phyloP scores from a whole-genome alignment of 2,797 vertebrate species.

The Atherinosoma microstoma region DNA sequence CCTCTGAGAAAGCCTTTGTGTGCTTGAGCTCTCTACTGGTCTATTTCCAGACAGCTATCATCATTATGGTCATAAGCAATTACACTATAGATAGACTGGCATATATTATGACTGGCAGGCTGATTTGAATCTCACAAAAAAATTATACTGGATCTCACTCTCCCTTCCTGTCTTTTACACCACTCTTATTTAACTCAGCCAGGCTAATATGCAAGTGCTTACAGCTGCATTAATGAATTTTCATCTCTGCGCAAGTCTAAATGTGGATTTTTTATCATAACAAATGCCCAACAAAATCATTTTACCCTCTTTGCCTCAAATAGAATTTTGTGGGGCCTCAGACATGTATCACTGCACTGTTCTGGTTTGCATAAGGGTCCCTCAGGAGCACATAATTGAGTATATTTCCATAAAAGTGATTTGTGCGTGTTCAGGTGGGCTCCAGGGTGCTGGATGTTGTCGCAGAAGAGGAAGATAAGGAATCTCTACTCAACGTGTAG shows the following conservation, averaged over 20 bases:
- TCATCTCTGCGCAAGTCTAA: slow-evolving; percentile 57
- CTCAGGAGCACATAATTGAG: slow-evolving; percentile 46
- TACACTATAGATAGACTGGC: slow-evolving; percentile 39
- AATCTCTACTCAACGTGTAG: slow-evolving; percentile 14
- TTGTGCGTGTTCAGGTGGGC: slow-evolving; percentile 42
- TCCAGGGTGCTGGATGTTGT: slow-evolving; percentile 24
- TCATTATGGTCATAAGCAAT: slow-evolving; percentile 48
- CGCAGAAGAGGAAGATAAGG: slow-evolving; percentile 25
- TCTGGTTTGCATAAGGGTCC: slow-evolving; percentile 42
- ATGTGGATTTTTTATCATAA: slow-evolving; percentile 68
- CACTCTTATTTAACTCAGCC: slow-evolving; percentile 57
- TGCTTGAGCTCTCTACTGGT: slow-evolving; percentile 37
- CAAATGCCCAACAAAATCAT: slow-evolving; percentile 65
- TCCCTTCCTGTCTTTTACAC: slow-evolving; percentile 50
- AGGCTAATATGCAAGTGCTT: slow-evolving; percentile 72
- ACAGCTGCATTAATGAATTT: slow-evolving; percentile 69
- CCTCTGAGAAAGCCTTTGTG: slow-evolving; percentile 26
- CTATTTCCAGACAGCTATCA: slow-evolving; percentile 55
- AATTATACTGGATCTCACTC: slow-evolving; percentile 47
- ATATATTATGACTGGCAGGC: slow-evolving; percentile 43
- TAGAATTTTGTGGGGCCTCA: slow-evolving; percentile 54
- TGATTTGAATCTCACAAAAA: slow-evolving; percentile 55
- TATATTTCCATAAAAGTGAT: slow-evolving; percentile 57
- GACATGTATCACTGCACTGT: slow-evolving; percentile 55
- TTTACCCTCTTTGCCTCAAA: slow-evolving; percentile 55